Percentiles rank a stretch among this genome's conserved stretches.
These are phyloP conservation scores for Heterotis niloticus DNA, from an alignment of 2,113 vertebrate genomes.

Conservation along the genomic window DNA sequence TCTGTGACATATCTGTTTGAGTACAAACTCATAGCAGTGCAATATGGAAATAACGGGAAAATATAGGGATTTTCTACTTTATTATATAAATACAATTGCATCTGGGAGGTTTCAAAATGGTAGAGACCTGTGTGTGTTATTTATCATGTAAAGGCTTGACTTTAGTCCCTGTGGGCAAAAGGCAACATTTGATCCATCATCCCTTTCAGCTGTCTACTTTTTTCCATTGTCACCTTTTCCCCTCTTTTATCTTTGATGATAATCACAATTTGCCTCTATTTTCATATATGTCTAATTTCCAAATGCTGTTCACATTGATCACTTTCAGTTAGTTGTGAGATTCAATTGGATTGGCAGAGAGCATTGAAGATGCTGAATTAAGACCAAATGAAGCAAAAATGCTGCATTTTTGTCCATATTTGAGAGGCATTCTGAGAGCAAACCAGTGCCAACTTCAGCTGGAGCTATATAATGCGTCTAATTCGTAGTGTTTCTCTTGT, in stretches of 20 bases:
- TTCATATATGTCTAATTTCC: neutral
- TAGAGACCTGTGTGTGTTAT: neutral
- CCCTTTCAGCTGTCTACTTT: neutral
- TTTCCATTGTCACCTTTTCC: neutral
- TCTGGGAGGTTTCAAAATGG: neutral
- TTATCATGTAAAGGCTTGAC: neutral
- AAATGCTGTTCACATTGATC: neutral
- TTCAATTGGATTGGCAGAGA: constrained; percentile 7
- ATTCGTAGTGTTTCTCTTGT: no score
- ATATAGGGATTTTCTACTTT: neutral
- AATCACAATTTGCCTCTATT: neutral
- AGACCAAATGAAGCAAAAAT: no score
- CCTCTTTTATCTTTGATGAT: neutral
- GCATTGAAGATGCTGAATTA: neutral
- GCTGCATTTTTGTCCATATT: no score
- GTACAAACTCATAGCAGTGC: neutral
- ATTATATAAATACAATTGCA: neutral
- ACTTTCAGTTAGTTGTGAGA: neutral
- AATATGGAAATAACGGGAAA: neutral
- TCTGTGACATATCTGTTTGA: neutral
- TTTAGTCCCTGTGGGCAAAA: neutral
- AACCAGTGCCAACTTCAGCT: no score
- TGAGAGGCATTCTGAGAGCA: no score
- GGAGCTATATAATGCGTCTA: neutral
- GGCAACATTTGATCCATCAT: constrained; percentile 8